Conservation (phyloP, 2,888 invertebrate genomes). For the Epinotia nisella region DNA sequence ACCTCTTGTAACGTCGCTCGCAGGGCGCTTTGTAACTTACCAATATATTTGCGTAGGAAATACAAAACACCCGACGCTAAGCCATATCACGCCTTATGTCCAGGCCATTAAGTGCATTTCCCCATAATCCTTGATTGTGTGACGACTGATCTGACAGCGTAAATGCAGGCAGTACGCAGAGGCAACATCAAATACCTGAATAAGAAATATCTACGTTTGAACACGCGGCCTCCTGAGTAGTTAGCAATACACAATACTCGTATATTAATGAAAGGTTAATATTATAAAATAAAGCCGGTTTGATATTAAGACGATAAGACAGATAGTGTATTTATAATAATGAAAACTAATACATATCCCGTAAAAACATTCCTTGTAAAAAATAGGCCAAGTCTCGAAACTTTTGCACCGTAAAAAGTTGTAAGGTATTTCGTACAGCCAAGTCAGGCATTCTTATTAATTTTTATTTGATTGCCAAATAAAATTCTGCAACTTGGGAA, state of each 20-base stretch:
- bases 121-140: background rate
- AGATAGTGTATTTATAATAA: too few relatives aligned
- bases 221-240: background rate
- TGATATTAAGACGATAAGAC: too few relatives aligned
- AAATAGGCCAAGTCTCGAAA: too few relatives aligned
- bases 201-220: conserved; percentile 14
- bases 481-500: too few relatives aligned
- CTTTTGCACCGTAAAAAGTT: too few relatives aligned
- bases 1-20: conserved; percentile 24
- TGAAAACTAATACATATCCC: too few relatives aligned
- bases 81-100: conserved; percentile 8
- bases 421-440: too few relatives aligned
- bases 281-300: background rate
- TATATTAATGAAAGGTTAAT: background rate
- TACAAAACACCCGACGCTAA: conserved; percentile 9
- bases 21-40: conserved; percentile 32
- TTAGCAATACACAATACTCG: too few relatives aligned
- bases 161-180: conserved; percentile 16
- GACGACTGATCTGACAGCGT: conserved; percentile 26
- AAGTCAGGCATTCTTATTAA: too few relatives aligned
- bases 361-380: too few relatives aligned
- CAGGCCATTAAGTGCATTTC: conserved; percentile 7
- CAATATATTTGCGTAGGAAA: conserved; percentile 36
- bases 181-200: conserved; percentile 23
- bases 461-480: too few relatives aligned